Conservation (phyloP, 2,797 vertebrate species). For the Nannoperca australis region DNA sequence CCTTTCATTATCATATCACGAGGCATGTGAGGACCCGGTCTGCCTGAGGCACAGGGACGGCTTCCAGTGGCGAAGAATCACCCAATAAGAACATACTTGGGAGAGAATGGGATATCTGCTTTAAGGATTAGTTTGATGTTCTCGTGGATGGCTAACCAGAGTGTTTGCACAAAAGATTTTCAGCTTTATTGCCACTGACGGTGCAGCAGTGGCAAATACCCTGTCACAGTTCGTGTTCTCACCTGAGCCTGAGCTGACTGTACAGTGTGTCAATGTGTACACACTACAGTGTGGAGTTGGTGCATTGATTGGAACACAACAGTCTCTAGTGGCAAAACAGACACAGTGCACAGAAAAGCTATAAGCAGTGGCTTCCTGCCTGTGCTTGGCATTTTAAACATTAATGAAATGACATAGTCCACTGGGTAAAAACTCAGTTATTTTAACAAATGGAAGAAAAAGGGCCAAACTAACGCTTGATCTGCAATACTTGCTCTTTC, state of each 20-base stretch:
- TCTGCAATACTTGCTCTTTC: slow-evolving; percentile 1
- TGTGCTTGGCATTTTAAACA: slow-evolving; percentile 35
- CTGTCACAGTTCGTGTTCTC: background rate
- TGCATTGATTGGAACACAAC: slow-evolving; percentile 68
- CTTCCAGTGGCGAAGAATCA: no score
- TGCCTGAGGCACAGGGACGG: no score
- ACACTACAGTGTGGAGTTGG: background rate
- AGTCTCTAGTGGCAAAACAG: slow-evolving; percentile 78
- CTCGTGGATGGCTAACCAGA: no score
- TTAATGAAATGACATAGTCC: slow-evolving; percentile 11
- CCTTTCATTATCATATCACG: no score
- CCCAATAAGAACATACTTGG: no score
- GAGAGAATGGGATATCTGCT: no score
- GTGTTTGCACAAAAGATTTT: no score
- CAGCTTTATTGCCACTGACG: background rate
- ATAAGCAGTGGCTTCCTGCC: slow-evolving; percentile 1
- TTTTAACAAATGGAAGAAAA: slow-evolving; percentile 8
- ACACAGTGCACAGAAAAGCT: slow-evolving; percentile 54
- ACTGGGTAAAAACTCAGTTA: slow-evolving; percentile 3
- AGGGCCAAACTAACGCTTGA: slow-evolving; percentile 5
- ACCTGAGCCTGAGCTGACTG: slow-evolving; percentile 2
- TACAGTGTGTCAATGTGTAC: slow-evolving; percentile 2
- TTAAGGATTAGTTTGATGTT: no score
- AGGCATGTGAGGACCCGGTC: no score
- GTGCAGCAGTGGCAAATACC: slow-evolving; percentile 1